A percentile compares a stretch with the other conserved stretches of the same genome.
Conservation (phyloP, 2,113 vertebrate genomes). For the Apistogramma diplotaenia region DNA sequence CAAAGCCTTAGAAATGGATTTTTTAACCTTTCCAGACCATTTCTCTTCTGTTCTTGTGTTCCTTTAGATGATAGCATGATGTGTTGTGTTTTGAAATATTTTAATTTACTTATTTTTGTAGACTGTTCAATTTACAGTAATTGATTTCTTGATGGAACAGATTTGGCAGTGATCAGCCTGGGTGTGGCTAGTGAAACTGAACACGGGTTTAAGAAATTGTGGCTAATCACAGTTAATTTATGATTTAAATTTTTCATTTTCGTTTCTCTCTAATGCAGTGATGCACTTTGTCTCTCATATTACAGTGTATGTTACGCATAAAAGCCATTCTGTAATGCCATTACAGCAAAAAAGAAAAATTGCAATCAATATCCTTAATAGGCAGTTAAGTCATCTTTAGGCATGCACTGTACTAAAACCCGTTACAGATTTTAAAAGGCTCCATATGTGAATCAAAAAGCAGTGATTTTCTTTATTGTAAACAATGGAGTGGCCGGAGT, state of each 20-base stretch:
- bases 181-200: too few species aligned
- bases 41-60: background rate
- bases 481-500: background rate
- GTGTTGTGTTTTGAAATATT: too few species aligned
- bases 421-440: background rate
- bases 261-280: background rate
- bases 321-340: conserved; percentile 10
- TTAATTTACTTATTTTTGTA: too few species aligned
- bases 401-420: background rate
- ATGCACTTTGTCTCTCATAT: conserved; percentile 37
- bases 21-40: background rate
- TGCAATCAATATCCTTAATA: background rate
- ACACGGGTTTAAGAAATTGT: too few species aligned
- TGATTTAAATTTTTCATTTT: too few species aligned
- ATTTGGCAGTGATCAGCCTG: too few species aligned
- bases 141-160: too few species aligned
- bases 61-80: too few species aligned
- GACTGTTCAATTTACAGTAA: too few species aligned
- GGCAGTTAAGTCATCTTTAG: background rate
- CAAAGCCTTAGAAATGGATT: background rate
- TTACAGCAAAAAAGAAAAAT: background rate
- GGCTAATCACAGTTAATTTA: too few species aligned
- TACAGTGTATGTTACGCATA: conserved; percentile 25
- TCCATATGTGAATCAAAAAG: background rate
- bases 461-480: background rate